Conservation (phyloP, 2,797 vertebrate species). For the Sebastes iracundus region DNA sequence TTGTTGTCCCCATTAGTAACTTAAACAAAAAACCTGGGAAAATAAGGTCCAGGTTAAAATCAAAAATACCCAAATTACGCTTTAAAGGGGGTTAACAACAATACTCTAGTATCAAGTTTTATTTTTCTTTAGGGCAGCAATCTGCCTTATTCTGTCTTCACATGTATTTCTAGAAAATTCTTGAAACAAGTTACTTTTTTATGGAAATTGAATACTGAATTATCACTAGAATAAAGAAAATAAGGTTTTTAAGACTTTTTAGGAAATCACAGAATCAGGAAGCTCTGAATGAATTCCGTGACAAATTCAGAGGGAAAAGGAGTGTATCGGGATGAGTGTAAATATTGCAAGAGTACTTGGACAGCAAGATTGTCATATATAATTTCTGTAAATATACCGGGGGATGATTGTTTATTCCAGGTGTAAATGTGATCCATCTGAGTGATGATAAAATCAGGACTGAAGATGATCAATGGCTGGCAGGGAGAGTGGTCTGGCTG, state of each 20-base stretch:
- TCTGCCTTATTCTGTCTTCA: not conserved
- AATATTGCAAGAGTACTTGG: not conserved
- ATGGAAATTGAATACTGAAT: not conserved
- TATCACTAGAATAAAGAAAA: not conserved
- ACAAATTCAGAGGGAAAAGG: too few species aligned
- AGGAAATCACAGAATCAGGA: not conserved
- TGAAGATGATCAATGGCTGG: not conserved
- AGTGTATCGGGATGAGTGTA: not conserved
- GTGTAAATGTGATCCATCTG: not conserved
- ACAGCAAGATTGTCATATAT: not conserved
- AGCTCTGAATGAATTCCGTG: not conserved
- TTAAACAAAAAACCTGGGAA: fast-evolving
- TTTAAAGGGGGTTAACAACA: not conserved
- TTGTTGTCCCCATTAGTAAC: too few species aligned
- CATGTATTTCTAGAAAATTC: too few species aligned
- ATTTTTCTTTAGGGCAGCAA: not conserved
- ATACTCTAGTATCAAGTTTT: not conserved
- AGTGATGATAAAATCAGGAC: not conserved
- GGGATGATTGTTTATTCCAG: not conserved
- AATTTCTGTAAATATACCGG: not conserved
- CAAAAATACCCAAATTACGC: too few species aligned
- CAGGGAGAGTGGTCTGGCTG: not conserved
- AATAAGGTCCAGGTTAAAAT: too few species aligned
- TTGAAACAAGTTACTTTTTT: not conserved
- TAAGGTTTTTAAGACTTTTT: not conserved